Evolutionary conservation across 1,140 invertebrate genomes (phyloP).

Genomic region (Calephelis virginiensis): DNA sequence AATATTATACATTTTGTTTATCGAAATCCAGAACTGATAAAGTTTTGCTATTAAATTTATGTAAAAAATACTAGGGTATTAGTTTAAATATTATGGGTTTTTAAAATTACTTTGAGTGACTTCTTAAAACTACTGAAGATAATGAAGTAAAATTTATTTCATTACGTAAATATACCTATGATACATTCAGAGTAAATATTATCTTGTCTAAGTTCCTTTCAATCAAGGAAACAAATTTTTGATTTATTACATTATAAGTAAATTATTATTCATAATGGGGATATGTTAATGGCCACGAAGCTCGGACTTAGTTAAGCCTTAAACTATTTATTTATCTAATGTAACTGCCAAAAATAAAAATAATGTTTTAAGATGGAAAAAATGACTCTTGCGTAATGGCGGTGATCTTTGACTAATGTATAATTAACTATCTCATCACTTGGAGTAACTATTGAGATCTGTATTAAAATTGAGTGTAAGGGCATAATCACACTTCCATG

Average conservation of each 20-base stretch:
- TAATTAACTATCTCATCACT: not conserved
- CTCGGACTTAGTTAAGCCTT: conserved; percentile 26
- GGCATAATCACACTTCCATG: too few species aligned
- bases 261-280: conserved; percentile 41
- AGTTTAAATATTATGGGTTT: conserved; percentile 37
- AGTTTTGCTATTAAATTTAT: conserved; percentile 7
- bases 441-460: too few species aligned
- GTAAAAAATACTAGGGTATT: conserved; percentile 42
- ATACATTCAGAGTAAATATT: conserved; percentile 39
- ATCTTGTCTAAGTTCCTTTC: conserved; percentile 34
- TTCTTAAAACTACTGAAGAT: conserved; percentile 32
- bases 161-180: conserved; percentile 6
- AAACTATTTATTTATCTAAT: not conserved
- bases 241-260: conserved; percentile 52
- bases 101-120: conserved; percentile 1
- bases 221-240: conserved; percentile 28
- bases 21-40: conserved; percentile 4
- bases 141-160: conserved; percentile 61
- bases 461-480: too few species aligned
- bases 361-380: not conserved
- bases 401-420: not conserved
- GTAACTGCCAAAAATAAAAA: conserved; percentile 2
- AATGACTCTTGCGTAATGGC: not conserved
- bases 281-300: conserved; percentile 22
- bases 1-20: not conserved